Conservation (phyloP, 2,113 vertebrate genomes). For the Laterallus jamaicensis region DNA sequence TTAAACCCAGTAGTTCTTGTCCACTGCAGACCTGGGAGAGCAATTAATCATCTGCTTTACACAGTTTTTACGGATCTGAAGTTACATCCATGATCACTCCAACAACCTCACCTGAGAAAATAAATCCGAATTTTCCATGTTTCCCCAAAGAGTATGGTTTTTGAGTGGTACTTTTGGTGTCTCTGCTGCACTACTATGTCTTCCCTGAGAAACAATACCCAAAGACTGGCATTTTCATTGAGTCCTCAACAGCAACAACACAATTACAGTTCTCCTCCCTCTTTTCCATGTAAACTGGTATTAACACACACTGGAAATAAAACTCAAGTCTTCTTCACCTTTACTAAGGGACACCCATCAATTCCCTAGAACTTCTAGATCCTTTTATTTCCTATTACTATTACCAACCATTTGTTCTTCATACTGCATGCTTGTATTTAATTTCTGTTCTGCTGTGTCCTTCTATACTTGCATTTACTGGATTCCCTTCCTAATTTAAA, state of each 20-base stretch:
- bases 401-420: neutral
- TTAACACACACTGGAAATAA: neutral
- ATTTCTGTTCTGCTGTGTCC: neutral
- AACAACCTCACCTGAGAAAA: neutral
- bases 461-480: neutral
- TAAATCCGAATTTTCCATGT: neutral
- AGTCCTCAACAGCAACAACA: neutral
- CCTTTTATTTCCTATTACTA: neutral
- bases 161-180: neutral
- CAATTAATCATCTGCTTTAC: neutral
- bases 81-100: rapidly evolving
- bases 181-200: neutral
- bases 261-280: neutral
- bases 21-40: neutral
- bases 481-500: neutral
- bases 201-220: neutral
- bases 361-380: neutral
- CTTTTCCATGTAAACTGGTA: neutral
- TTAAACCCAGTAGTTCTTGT: neutral
- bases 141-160: neutral
- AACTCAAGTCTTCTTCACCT: neutral
- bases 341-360: neutral
- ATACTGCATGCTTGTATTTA: neutral
- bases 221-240: neutral
- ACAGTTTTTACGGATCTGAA: neutral